Evolutionary conservation across 2,797 vertebrate genomes (phyloP).

Genomic region (Propithecus deckenii): DNA sequence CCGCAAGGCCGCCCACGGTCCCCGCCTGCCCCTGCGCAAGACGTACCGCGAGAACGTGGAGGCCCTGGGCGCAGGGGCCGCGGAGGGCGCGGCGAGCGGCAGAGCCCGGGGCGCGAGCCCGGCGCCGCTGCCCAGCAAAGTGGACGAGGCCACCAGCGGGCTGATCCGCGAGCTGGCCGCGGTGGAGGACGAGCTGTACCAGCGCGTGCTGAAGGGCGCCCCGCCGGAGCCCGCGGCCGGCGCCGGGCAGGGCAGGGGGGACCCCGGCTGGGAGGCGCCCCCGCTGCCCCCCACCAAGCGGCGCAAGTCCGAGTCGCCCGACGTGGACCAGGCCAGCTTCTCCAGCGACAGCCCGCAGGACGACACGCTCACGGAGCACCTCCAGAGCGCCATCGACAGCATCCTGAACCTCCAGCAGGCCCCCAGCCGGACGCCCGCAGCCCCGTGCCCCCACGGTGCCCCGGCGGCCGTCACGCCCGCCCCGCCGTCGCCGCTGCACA

Average conservation of each 20-base stretch:
- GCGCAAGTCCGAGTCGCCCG: conserved; percentile 92
- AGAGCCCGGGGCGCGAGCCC: conserved; percentile 49
- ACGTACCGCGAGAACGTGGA: conserved; percentile 93
- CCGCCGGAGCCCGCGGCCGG: conserved; percentile 71
- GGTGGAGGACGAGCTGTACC: conserved; percentile 91
- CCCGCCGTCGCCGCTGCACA: conserved; percentile 83
- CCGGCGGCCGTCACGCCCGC: conserved; percentile 58
- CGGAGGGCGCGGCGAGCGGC: conserved; percentile 57
- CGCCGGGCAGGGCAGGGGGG: conserved; percentile 62
- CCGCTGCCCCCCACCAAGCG: conserved; percentile 90
- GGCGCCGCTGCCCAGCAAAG: conserved; percentile 32
- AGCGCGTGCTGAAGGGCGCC: conserved; percentile 86
- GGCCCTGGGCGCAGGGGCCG: conserved; percentile 82
- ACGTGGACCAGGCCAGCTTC: conserved; percentile 97
- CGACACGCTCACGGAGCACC: conserved; percentile 93
- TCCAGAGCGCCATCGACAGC: conserved; percentile 98
- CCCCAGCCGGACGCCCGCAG: conserved; percentile 85
- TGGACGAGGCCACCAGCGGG: conserved; percentile 80
- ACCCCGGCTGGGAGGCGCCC: conserved; percentile 88
- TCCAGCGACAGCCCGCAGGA: conserved; percentile 96
- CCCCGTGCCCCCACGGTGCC: conserved; percentile 62
- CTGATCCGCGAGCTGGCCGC: conserved; percentile 88
- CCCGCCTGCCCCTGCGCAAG: conserved; percentile 92
- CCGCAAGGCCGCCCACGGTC: conserved; percentile 84
- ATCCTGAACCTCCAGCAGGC: conserved; percentile 96